Evolutionary conservation across 2,888 invertebrate species (phyloP).

Genomic region (Drosophila kanekoi): DNA sequence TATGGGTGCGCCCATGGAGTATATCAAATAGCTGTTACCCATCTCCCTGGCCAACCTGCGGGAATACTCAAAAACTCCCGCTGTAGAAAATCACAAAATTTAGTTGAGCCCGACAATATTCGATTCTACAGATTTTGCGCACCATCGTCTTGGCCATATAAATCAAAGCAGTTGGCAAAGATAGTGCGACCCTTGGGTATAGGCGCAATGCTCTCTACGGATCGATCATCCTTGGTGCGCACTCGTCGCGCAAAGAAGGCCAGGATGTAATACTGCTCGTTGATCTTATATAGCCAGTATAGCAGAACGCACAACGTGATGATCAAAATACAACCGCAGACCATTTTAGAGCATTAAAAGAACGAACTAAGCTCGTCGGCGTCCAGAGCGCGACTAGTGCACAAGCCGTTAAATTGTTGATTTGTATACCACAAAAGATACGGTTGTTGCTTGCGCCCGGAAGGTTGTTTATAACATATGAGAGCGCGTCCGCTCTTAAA

Average conservation of each 20-base stretch:
- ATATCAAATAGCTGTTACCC: slow-evolving; percentile 58
- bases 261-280: slow-evolving; percentile 43
- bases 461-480: background rate
- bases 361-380: slow-evolving; percentile 4
- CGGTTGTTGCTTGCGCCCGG: background rate
- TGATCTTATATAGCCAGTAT: slow-evolving; percentile 38
- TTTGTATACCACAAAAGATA: slow-evolving; percentile 1
- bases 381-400: slow-evolving; percentile 25
- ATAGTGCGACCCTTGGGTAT: slow-evolving; percentile 61
- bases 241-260: slow-evolving; percentile 55
- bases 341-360: slow-evolving; percentile 12
- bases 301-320: slow-evolving; percentile 15
- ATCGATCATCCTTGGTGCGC: slow-evolving; percentile 62
- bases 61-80: slow-evolving; percentile 46
- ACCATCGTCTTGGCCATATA: slow-evolving; percentile 49
- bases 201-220: slow-evolving; percentile 59
- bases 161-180: slow-evolving; percentile 77
- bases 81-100: slow-evolving; percentile 27
- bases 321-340: slow-evolving; percentile 2
- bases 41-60: slow-evolving; percentile 48
- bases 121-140: background rate
- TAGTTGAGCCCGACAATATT: background rate
- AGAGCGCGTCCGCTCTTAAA: slow-evolving; percentile 27
- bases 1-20: slow-evolving; percentile 58
- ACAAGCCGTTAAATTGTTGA: background rate